Evolutionary conservation across 2,888 invertebrate genomes (phyloP).

Genomic region (Xestobium rufovillosum): DNA sequence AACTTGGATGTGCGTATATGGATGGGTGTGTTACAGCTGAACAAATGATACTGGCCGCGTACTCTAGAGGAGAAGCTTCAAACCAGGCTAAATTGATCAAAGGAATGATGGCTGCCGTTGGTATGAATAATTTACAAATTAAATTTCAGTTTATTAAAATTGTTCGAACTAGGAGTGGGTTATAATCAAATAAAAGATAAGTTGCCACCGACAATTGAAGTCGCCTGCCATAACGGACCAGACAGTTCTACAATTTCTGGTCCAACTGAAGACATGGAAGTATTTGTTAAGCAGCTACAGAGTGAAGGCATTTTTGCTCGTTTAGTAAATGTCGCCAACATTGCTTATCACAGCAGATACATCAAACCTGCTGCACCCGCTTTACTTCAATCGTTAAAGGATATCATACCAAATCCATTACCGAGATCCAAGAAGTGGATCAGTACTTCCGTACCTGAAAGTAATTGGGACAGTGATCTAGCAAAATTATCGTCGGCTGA

Average conservation of each 20-base stretch:
- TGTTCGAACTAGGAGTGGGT: constrained; percentile 34
- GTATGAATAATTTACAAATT: constrained; percentile 33
- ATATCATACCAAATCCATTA: constrained; percentile 45
- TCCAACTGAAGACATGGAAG: constrained; percentile 53
- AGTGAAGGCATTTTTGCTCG: constrained; percentile 71
- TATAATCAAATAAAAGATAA: constrained; percentile 51
- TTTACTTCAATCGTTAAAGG: constrained; percentile 40
- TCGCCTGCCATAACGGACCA: constrained; percentile 74
- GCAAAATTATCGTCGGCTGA: constrained; percentile 54
- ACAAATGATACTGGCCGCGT: constrained; percentile 77
- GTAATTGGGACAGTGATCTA: constrained; percentile 50
- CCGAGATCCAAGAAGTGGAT: constrained; percentile 56
- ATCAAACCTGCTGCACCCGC: constrained; percentile 50
- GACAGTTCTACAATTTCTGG: constrained; percentile 75
- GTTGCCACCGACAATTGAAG: constrained; percentile 60
- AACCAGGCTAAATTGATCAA: constrained; percentile 60
- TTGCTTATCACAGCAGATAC: constrained; percentile 84
- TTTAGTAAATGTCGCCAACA: constrained; percentile 77
- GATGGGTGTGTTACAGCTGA: constrained; percentile 85
- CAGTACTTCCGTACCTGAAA: constrained; percentile 56
- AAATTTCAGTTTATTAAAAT: constrained; percentile 1
- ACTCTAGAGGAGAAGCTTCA: constrained; percentile 72
- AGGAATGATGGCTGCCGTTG: constrained; percentile 87
- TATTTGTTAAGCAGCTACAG: constrained; percentile 51
- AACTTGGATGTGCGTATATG: constrained; percentile 91